phyloP scores from a whole-genome alignment of 2,888 invertebrate species.

The Dasysyrphus tricinctus region DNA sequence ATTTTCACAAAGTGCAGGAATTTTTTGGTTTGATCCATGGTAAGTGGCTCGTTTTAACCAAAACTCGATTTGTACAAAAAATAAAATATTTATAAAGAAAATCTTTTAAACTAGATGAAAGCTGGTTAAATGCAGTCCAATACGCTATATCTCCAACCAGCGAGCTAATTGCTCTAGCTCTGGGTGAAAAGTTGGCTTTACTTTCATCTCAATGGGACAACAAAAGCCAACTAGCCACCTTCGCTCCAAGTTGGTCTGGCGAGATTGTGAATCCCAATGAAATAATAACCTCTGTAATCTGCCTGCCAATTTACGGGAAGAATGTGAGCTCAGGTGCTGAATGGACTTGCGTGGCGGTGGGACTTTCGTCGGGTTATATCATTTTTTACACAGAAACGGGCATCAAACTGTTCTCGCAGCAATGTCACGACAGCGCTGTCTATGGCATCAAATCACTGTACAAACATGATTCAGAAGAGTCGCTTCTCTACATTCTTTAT shows the following conservation, averaged over 20 bases:
- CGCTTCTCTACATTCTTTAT: slow-evolving; percentile 82
- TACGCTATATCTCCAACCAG: slow-evolving; percentile 89
- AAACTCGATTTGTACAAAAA: neutral
- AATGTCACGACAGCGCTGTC: slow-evolving; percentile 92
- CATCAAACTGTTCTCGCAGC: slow-evolving; percentile 91
- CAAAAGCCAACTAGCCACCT: slow-evolving; percentile 83
- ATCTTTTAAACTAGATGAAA: slow-evolving; percentile 82
- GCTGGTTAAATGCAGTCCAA: slow-evolving; percentile 88
- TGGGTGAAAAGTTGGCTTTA: slow-evolving; percentile 87
- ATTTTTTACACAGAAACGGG: slow-evolving; percentile 96
- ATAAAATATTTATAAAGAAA: neutral
- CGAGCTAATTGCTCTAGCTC: slow-evolving; percentile 88
- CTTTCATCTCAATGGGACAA: slow-evolving; percentile 87
- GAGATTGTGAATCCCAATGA: slow-evolving; percentile 85
- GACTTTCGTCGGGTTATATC: slow-evolving; percentile 92
- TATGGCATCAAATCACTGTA: slow-evolving; percentile 90
- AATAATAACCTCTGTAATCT: slow-evolving; percentile 84
- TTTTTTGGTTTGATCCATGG: slow-evolving; percentile 85
- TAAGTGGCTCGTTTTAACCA: slow-evolving; percentile 60
- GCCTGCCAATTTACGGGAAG: slow-evolving; percentile 84
- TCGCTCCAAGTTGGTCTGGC: slow-evolving; percentile 85
- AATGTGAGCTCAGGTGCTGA: slow-evolving; percentile 87
- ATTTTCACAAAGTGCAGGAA: slow-evolving; percentile 85
- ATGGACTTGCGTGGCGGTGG: slow-evolving; percentile 96
- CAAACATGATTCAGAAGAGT: slow-evolving; percentile 79